These are phyloP conservation scores for Xestia rhomboidea DNA, from an alignment of 2,888 invertebrate genomes.

Conservation along the genomic window DNA sequence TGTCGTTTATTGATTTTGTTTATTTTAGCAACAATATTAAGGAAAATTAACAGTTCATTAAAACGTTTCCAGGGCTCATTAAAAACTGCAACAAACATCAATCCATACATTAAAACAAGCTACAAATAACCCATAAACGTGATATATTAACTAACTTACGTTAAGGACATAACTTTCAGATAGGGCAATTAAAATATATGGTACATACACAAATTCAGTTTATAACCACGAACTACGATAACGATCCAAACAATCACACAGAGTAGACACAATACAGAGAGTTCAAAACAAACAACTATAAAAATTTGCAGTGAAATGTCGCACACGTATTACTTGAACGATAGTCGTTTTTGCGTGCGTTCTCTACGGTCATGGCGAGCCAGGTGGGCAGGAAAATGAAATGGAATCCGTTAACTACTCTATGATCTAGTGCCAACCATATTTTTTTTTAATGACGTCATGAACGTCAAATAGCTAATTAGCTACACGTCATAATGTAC, in stretches of 20 bases:
- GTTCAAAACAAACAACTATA: conserved; percentile 40
- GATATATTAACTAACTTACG: conserved; percentile 18
- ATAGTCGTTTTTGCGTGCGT: conserved; percentile 73
- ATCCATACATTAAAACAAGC: background rate
- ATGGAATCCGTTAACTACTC: conserved; percentile 77
- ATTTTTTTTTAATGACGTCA: conserved; percentile 59
- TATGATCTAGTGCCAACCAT: conserved; percentile 64
- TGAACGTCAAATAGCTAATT: conserved; percentile 32
- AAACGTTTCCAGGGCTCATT: background rate
- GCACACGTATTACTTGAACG: conserved; percentile 48
- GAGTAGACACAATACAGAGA: conserved; percentile 54
- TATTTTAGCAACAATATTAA: background rate
- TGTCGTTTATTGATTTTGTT: background rate
- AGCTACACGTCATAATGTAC: conserved; percentile 16
- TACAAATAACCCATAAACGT: conserved; percentile 19
- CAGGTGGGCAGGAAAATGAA: conserved; percentile 78
- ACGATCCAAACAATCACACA: conserved; percentile 39
- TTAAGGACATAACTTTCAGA: conserved; percentile 34
- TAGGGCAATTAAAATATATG: conserved; percentile 49
- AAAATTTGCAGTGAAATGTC: conserved; percentile 50
- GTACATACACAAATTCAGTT: conserved; percentile 50
- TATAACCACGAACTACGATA: conserved; percentile 47
- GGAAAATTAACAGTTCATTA: background rate
- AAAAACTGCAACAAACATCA: background rate
- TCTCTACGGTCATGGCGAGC: conserved; percentile 63